Evolutionary conservation across 2,888 invertebrate genomes (phyloP).

Genomic region (Hypomecis atomaria): DNA sequence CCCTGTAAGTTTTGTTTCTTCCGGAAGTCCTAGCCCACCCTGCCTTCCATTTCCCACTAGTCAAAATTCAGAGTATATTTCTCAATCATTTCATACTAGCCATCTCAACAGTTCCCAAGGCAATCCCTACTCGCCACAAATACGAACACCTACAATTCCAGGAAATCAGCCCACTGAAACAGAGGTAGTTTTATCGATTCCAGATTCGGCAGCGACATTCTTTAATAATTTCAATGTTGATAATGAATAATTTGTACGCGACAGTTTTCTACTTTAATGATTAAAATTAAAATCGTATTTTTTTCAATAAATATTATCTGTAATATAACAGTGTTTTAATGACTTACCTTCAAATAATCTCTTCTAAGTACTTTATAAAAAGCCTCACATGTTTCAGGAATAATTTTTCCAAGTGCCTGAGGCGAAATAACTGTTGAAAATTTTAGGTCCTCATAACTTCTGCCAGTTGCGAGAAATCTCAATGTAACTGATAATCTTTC

Average conservation of each 20-base stretch:
- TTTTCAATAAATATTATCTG: background rate
- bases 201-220: constrained; percentile 18
- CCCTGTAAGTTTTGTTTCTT: constrained; percentile 29
- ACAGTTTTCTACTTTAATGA: constrained; percentile 6
- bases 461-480: constrained; percentile 31
- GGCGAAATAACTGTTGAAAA: constrained; percentile 20
- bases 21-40: constrained; percentile 33
- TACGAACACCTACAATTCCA: constrained; percentile 30
- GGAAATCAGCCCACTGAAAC: constrained; percentile 29
- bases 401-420: constrained; percentile 26
- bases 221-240: constrained; percentile 12
- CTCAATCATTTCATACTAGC: constrained; percentile 34
- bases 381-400: constrained; percentile 30
- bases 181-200: constrained; percentile 25
- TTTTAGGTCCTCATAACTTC: constrained; percentile 24
- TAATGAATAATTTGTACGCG: constrained; percentile 10
- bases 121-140: constrained; percentile 22
- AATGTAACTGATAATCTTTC: constrained; percentile 34
- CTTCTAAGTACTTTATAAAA: constrained; percentile 13
- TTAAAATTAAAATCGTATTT: constrained; percentile 6
- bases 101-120: constrained; percentile 33
- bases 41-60: constrained; percentile 33
- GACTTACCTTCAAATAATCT: constrained; percentile 31
- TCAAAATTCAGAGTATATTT: constrained; percentile 35
- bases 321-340: too few species aligned